Conservation (phyloP, 2,113 vertebrate genomes). For the Brienomyrus brachyistius region DNA sequence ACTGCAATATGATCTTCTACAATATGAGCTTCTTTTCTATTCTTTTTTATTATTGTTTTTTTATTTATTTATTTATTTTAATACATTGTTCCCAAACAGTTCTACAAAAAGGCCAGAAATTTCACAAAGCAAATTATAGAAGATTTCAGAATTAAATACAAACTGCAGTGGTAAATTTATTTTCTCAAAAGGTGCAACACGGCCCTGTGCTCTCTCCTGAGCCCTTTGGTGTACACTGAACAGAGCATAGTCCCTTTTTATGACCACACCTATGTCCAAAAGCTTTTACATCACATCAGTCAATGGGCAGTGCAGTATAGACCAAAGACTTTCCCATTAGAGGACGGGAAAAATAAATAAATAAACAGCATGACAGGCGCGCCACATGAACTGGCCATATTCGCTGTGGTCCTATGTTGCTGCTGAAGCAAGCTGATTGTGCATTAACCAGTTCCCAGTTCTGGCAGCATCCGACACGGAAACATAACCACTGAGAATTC, state of each 20-base stretch:
- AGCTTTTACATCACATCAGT: background rate
- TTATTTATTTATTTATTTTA: background rate
- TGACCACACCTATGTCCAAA: background rate
- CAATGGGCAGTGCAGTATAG: background rate
- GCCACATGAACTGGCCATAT: background rate
- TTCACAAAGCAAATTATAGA: background rate
- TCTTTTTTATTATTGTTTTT: background rate
- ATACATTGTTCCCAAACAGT: background rate
- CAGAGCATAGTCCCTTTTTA: background rate
- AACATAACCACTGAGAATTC: slow-evolving; percentile 3
- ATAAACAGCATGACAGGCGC: background rate
- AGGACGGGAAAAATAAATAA: background rate
- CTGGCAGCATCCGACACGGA: background rate
- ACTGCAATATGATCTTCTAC: background rate
- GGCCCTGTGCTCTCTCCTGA: background rate
- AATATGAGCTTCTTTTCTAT: background rate
- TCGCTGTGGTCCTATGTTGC: background rate
- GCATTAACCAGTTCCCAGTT: background rate
- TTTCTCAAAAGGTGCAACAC: background rate
- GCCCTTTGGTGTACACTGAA: background rate
- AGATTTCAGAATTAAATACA: background rate
- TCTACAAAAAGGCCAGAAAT: background rate
- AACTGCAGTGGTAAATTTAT: too few species aligned
- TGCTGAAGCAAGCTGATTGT: background rate
- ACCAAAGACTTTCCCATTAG: background rate